These are phyloP conservation scores for Sylvilagus floridanus DNA, from an alignment of 2,797 vertebrate genomes.

Conservation along the genomic window DNA sequence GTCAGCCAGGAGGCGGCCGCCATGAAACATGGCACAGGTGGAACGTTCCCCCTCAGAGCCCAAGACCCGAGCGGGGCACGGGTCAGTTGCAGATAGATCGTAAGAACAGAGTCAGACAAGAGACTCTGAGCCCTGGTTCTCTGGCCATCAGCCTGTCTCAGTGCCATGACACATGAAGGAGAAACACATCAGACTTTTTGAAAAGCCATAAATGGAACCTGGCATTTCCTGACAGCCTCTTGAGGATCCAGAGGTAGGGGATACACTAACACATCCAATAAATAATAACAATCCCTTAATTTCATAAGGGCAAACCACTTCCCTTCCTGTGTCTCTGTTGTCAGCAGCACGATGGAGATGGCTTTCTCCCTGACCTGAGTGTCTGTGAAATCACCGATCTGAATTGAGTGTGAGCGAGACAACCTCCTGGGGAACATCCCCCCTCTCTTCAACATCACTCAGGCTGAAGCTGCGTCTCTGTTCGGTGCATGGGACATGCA, in stretches of 20 bases:
- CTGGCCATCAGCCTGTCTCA: neutral
- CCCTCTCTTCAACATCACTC: neutral
- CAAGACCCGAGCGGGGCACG: neutral
- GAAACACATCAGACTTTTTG: neutral
- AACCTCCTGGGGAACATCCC: neutral
- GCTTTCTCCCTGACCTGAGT: neutral
- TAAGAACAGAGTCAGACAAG: neutral
- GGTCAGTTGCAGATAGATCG: neutral
- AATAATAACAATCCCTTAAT: neutral
- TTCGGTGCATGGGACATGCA: neutral
- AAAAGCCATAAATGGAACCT: slow-evolving; percentile 12
- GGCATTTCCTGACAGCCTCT: neutral
- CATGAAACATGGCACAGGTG: neutral
- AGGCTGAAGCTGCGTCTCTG: neutral
- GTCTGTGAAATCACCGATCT: neutral
- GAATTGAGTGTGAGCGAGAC: neutral
- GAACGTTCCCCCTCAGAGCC: neutral
- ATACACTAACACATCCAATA: neutral
- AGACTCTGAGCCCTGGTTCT: neutral
- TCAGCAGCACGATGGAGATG: neutral
- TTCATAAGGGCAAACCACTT: neutral
- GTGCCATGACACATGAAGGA: neutral
- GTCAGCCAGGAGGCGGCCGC: neutral
- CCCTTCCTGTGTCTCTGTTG: neutral
- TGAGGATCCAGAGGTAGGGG: neutral